Percentiles rank a stretch among this genome's conserved stretches.
Evolutionary conservation across 1,140 invertebrate species (phyloP).

Genomic region (Dendrolimus punctatus): DNA sequence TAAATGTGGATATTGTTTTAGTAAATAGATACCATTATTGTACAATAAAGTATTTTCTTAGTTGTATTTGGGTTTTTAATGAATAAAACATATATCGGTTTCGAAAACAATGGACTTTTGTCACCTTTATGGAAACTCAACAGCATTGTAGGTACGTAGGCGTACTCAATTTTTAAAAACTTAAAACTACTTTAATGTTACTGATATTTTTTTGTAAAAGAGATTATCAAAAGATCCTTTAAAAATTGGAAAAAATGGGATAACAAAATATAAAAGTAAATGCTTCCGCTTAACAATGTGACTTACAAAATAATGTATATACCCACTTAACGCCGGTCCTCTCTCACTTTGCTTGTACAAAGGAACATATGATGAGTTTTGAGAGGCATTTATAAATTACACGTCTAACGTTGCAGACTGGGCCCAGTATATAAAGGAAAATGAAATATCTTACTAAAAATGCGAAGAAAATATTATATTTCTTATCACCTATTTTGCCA

Average conservation of each 20-base stretch:
- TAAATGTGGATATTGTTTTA: no score
- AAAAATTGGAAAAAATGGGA: not conserved
- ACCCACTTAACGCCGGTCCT: constrained; percentile 35
- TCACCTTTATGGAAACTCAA: no score
- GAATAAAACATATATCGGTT: no score
- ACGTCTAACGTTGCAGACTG: constrained; percentile 26
- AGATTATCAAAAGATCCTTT: not conserved
- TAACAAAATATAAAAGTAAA: constrained; percentile 8
- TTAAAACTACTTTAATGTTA: not conserved
- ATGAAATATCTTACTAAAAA: constrained; percentile 34
- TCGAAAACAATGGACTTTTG: no score
- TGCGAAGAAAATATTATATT: constrained; percentile 30
- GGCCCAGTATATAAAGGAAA: constrained; percentile 17
- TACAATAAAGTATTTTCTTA: no score
- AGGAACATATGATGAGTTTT: constrained; percentile 32
- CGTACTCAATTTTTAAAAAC: no score
- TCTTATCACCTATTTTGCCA: constrained; percentile 36
- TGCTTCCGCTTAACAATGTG: constrained; percentile 37
- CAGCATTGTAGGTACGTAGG: no score
- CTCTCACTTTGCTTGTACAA: constrained; percentile 24
- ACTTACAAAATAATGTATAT: constrained; percentile 45
- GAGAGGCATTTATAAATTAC: constrained; percentile 40
- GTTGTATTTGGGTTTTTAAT: no score
- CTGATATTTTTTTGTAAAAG: not conserved
- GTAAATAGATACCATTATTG: no score